phyloP scores from a whole-genome alignment of 2,888 invertebrate genomes.

The Lasioglossum marginatum region DNA sequence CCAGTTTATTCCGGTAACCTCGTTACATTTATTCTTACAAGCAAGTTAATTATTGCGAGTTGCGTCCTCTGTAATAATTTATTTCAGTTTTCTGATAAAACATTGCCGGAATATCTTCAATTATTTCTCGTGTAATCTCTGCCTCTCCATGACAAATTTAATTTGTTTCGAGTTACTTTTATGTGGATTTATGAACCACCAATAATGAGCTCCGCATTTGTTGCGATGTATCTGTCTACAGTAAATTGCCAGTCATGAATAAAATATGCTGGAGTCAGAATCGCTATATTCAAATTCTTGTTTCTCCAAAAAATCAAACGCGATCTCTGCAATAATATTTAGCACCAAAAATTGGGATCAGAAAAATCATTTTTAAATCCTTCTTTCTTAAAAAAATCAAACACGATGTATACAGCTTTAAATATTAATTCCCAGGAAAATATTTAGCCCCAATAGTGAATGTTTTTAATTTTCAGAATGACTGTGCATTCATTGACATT shows the following conservation, averaged over 20 bases:
- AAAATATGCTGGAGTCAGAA: not conserved
- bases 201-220: not conserved
- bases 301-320: not conserved
- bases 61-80: slow-evolving; percentile 12
- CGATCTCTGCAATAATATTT: not conserved
- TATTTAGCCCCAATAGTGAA: not conserved
- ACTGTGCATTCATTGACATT: not conserved
- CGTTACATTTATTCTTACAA: not conserved
- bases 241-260: not conserved
- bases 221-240: not conserved
- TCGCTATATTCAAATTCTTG: not conserved
- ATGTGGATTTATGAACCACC: not conserved
- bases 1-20: not conserved
- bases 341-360: too few species aligned
- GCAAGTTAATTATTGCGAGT: not conserved
- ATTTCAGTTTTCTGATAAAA: slow-evolving; percentile 20
- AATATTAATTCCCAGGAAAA: not conserved
- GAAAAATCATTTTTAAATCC: too few species aligned
- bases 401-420: not conserved
- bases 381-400: not conserved
- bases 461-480: not conserved
- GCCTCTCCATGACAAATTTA: not conserved
- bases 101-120: not conserved
- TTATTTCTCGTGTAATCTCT: not conserved
- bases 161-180: slow-evolving; percentile 6